phyloP scores from a whole-genome alignment of 2,888 invertebrate species.

The Metopia argyrocephala region DNA sequence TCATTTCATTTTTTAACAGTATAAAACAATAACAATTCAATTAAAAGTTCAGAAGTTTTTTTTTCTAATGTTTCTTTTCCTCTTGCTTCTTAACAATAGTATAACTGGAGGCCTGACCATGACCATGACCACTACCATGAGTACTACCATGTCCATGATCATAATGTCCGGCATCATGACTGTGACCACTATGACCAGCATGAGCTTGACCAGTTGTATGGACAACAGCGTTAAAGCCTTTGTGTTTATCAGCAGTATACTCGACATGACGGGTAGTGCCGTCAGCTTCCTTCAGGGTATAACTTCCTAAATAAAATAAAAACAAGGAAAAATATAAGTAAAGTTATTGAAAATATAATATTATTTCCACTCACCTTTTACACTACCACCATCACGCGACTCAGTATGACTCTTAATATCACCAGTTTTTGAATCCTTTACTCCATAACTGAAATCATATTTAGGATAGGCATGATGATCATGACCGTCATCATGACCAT shows the following conservation, averaged over 20 bases:
- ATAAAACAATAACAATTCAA: no score
- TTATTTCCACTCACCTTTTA: constrained; percentile 21
- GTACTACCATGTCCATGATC: neutral
- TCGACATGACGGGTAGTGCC: constrained; percentile 39
- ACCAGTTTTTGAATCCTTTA: constrained; percentile 35
- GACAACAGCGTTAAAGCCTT: constrained; percentile 38
- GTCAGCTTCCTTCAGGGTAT: constrained; percentile 38
- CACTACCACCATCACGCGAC: constrained; percentile 23
- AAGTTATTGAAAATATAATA: neutral
- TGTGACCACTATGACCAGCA: neutral
- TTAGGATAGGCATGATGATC: constrained; percentile 8
- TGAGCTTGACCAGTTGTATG: constrained; percentile 26
- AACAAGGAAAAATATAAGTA: neutral
- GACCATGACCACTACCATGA: neutral
- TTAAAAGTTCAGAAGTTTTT: no score
- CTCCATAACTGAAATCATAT: constrained; percentile 43
- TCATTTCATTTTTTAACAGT: no score
- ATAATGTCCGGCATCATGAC: neutral
- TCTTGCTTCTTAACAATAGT: neutral
- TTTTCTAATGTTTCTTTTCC: constrained; percentile 3
- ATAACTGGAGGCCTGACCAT: constrained; percentile 12
- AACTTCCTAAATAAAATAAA: constrained; percentile 12
- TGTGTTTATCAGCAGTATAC: constrained; percentile 33
- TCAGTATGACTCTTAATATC: constrained; percentile 36
- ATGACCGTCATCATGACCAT: neutral